Evolutionary conservation across 2,888 invertebrate species (phyloP), one percentile per base, ranked within the genome.

Genomic region (Bombyx huttoni): DNA sequence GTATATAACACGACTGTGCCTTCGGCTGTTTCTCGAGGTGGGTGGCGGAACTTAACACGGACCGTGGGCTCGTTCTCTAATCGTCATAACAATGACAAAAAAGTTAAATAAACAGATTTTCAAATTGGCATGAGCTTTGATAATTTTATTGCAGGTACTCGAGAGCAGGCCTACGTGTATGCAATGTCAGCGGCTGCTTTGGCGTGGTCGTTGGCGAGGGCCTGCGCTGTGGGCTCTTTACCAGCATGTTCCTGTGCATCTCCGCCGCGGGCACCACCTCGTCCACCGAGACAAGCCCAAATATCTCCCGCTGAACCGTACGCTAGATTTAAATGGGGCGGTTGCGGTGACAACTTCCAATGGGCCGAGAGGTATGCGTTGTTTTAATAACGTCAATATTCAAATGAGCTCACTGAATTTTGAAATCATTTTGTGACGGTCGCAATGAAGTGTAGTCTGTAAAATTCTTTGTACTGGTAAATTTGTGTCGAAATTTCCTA

Each of bases 91-190:
- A 24, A 24, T 24, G 2, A 24, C 24, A 24, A 24, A 24, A 24
- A 24, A 24, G 24, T 24, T n/a, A n/a, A n/a, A n/a, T 5, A 24
- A 24, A 24, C 24, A 24, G 24, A 24, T 5, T 24, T 5, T 24
- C 24, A 24, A 24, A 24, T 24, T 24, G 5, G 24, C 5, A 24
- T 24, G 24, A 3, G 3, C 24, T 24, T 24, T 24, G 24, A 24
- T 24, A 24, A 24, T 24, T 24, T 24, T 5, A 24, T 34, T 12
- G 8, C 78, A 96, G 96, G 95, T 51, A 96, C 96, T 13, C 89
- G 94, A 56, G 96, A 96, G 74, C 96, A 96, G 77, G 95, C 95
- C 0, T 95, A 93, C 75, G 94, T 95, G 33, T 94, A 95, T 78
- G 94, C 95, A 3, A 90, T 96, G 75, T 92, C 94, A 14, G 93